Base-by-base conservation (phyloP, 2,797 vertebrate species). In the Mormyrops attenuatus region DNA sequence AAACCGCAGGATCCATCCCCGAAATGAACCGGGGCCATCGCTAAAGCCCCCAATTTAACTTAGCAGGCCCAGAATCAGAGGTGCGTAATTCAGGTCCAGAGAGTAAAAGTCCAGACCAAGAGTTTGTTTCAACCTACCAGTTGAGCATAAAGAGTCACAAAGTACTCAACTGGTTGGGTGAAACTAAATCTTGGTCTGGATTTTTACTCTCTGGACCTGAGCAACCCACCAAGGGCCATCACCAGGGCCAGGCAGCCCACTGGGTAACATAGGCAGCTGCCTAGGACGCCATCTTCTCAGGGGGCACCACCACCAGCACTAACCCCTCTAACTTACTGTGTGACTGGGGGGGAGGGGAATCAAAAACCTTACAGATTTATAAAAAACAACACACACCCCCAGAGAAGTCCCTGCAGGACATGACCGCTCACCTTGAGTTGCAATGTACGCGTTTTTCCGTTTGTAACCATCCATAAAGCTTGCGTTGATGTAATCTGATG, bases 391-490 rank as follows among this genome's bases (percentile, higher is more conserved):
- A 1, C 0, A 3, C 22, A 2, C 26, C 7, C 22, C 41, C 22
- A n/a, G 4, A 86, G 26, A 34, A 34, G 8, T 11, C 7, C 47
- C 84, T 47, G 80, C 5, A 38, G 9, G 49, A 15, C 5, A 8
- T 66, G 34, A 6, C 1, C 0, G 57, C 94, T 95, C 91, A 97
- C 97, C 97, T 95, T 97, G 97, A 95, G 97, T 96, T 87, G 96
- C 97, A 26, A 97, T 96, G 92, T 97, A 97, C 60, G 96, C 94
- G 50, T 96, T 96, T 87, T 92, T 95, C 91, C 94, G 95, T 92
- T 96, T 97, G 94, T 97, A 97, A 88, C 97, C 97, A 89, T 97
- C 97, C 97, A 97, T 97, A 92, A 97, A 97, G 93, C 96, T 97
- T 82, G 96, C 96, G 89, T 97, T 97, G 82, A 97, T 97, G 92